phyloP scores from a whole-genome alignment of 2,797 vertebrate species.

The Anableps anableps region DNA sequence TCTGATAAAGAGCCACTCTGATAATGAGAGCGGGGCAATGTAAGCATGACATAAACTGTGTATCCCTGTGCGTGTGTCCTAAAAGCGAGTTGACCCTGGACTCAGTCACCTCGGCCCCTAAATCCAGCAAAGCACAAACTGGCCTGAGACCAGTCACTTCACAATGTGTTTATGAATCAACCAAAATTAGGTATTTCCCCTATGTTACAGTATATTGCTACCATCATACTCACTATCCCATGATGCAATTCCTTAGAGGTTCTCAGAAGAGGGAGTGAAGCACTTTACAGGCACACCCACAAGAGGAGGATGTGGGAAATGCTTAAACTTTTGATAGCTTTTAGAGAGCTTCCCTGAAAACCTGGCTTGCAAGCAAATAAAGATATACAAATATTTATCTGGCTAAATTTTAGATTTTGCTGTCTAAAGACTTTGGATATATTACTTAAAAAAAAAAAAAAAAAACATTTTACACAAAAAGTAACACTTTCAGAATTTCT shows the following conservation, averaged over 20 bases:
- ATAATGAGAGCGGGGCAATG: constrained; percentile 78
- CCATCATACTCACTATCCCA: constrained; percentile 64
- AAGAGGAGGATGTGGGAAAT: constrained; percentile 69
- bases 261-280: constrained; percentile 65
- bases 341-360: constrained; percentile 59
- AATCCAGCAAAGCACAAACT: constrained; percentile 37
- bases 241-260: constrained; percentile 76
- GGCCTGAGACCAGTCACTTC: constrained; percentile 43
- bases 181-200: constrained; percentile 75
- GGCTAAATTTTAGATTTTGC: constrained; percentile 41
- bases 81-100: constrained; percentile 41
- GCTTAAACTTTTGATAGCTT: constrained; percentile 72
- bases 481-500: constrained; percentile 12
- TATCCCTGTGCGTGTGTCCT: constrained; percentile 13
- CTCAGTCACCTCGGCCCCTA: constrained; percentile 34
- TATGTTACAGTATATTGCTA: constrained; percentile 73
- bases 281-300: constrained; percentile 78
- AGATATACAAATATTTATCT: constrained; percentile 29
- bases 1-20: constrained; percentile 77
- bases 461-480: neutral
- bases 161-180: constrained; percentile 75
- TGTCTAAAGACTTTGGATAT: constrained; percentile 44
- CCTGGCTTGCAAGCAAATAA: constrained; percentile 34
- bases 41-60: constrained; percentile 58
- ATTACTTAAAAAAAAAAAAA: constrained; percentile 36